Percentiles rank a stretch among this genome's conserved stretches.
Conservation (phyloP, 2,888 invertebrate genomes). For the Stenolophus ochropezus region DNA sequence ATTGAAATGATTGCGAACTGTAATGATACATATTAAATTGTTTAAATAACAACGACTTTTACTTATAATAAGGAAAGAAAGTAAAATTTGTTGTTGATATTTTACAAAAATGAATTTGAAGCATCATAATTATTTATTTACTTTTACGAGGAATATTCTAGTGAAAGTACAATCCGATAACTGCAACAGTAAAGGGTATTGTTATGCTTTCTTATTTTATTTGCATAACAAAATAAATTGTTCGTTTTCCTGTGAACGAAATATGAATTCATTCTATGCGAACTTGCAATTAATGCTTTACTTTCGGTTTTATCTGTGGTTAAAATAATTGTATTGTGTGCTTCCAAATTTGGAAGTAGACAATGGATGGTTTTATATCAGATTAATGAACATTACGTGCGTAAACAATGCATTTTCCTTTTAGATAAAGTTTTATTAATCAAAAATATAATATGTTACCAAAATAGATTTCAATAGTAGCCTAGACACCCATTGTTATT, state of each 20-base stretch:
- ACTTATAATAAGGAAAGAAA: conserved; percentile 14
- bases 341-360: background rate
- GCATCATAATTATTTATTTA: conserved; percentile 9
- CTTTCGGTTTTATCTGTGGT: conserved; percentile 6
- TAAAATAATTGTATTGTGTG: background rate
- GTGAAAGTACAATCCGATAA: conserved; percentile 34
- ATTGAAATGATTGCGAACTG: too few species aligned
- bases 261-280: conserved; percentile 3
- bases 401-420: too few species aligned
- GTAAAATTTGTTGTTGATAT: conserved; percentile 4
- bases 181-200: conserved; percentile 16
- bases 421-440: background rate
- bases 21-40: too few species aligned
- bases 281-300: background rate
- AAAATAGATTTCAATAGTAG: too few species aligned
- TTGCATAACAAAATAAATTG: conserved; percentile 41
- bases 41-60: background rate
- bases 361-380: background rate
- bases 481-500: too few species aligned
- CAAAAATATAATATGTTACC: background rate
- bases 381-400: background rate
- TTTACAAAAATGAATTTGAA: conserved; percentile 27
- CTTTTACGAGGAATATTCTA: conserved; percentile 19
- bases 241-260: conserved; percentile 11
- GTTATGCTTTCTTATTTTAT: conserved; percentile 49